These are phyloP conservation scores for Drosophila repletoides DNA, from an alignment of 1,140 invertebrate species.

Conservation along the genomic window DNA sequence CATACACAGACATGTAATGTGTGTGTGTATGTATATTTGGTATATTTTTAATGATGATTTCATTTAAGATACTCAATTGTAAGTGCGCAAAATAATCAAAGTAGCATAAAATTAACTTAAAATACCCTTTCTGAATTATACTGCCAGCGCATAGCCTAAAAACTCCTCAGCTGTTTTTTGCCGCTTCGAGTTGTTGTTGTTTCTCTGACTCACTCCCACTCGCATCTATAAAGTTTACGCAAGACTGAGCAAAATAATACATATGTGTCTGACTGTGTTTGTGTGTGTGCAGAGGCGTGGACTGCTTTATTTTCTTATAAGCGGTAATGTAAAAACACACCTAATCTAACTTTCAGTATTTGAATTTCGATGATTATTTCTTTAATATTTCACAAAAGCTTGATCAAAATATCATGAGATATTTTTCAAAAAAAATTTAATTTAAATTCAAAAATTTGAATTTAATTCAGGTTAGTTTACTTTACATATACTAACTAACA, in stretches of 20 bases:
- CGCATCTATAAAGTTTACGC: conserved; percentile 55
- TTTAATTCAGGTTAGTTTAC: too few species aligned
- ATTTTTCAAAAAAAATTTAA: too few species aligned
- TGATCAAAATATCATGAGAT: too few species aligned
- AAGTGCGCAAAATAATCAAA: conserved; percentile 7
- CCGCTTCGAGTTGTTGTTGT: conserved; percentile 20
- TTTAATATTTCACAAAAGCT: too few species aligned
- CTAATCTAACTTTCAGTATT: too few species aligned
- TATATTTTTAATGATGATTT: conserved; percentile 76
- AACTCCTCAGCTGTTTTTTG: conserved; percentile 63
- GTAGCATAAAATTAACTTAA: background rate
- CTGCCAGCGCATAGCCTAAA: conserved; percentile 1
- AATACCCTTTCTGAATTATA: conserved; percentile 2
- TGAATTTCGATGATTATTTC: too few species aligned
- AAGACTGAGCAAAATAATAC: conserved; percentile 44
- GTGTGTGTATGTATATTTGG: conserved; percentile 15
- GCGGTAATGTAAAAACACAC: too few species aligned
- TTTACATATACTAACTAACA: too few species aligned
- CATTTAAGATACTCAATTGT: conserved; percentile 47
- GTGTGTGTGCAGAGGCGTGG: too few species aligned
- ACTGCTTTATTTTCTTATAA: too few species aligned
- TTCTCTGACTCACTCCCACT: conserved; percentile 53
- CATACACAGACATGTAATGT: conserved; percentile 21
- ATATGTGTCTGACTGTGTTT: conserved; percentile 8
- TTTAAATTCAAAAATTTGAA: too few species aligned